Base-by-base conservation (phyloP, 2,113 vertebrate genomes). In the Raja brachyura region DNA sequence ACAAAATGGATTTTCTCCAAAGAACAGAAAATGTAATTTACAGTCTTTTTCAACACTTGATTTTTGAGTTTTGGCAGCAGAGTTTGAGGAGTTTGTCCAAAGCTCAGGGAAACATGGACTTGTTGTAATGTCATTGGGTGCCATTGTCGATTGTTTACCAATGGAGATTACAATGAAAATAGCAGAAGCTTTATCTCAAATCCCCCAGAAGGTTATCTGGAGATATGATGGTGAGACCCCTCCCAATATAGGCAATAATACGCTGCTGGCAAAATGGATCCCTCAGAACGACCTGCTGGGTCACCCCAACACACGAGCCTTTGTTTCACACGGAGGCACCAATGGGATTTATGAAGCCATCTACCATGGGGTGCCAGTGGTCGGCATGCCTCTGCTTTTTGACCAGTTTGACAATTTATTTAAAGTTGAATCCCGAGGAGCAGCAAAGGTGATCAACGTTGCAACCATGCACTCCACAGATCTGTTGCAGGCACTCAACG, bases 191-290 rank as follows among this genome's bases (percentile, higher is more conserved):
- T n/a, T 85, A 61, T 95, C 96, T 13, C 95, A 95, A 61, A 93
- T 97, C 28, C 96, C 96, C 4, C 96, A 97, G 54, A 95, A 96
- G 93, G 96, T 97, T 5, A 95, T 97, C 61, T 97, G 96, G 96
- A 96, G 96, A 85, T 94, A 97, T 13, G 90, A 54, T 0, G 95
- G 96, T 0, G 95, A 96, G n/a, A 88, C 61, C 0, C 96, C 96
- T 3, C 48, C 85, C 9, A 96, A 96, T 73, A 39, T 96, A 93
- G 96, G 96, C 0, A 96, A 96, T 94, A 97, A 85, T 85, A 85
- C 81, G 0, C 25, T 85, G 5, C 25, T 85, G 54, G 56, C 56
- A 61, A 85, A 85, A 97, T 97, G 96, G 96, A 74, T 97, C 90
- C 96, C 96, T 11, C 96, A 97, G 94, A 96, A 96, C 9, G 96